Base-by-base conservation (phyloP, 2,797 vertebrate genomes). In the Pyrocephalus nanus region DNA sequence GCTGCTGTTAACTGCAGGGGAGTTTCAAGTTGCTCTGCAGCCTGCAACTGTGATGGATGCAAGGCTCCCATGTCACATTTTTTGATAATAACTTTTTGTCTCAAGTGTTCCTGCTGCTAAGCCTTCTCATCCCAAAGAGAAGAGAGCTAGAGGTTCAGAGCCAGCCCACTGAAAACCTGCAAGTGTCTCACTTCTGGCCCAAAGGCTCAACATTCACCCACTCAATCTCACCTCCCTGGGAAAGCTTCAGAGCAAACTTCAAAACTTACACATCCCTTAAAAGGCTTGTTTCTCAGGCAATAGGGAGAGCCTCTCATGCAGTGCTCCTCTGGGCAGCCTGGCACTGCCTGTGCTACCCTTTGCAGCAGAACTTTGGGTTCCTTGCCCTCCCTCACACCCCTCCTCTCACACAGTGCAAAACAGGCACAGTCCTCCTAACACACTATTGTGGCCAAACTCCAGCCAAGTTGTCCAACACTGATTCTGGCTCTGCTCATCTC, bases 211-310 rank as follows among this genome's bases (percentile, higher is more conserved):
- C 43, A 85, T 60, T 79, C 76, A 72, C 88, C 73, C 93, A 88
- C 90, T 90, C 92, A 75, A 65, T 90, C 74, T 92, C 93, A 88
- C 76, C 79, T 81, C 73, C 62, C 51, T 29, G 42, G 58, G 72
- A 94, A 90, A 89, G 53, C 78, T 87, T 82, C 61, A 79, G 64
- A 89, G 57, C 42, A 64, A 72, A 85, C 81, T 71, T 82, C 75
- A 85, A 91, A 94, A 67, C 72, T 57, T 60, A 53, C 81, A 85
- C 2, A 12, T 55, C 60, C 86, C 29, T 43, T 40, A 65, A 65
- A 84, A 94, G 54, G 76, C 34, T 73, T 30, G 38, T 64, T 86
- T 67, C 42, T 12, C 62, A 57, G 72, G 58, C 54, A 86, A 57
- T 47, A 74, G 42, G 50, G 65, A 94, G 15, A 93, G 25, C 15